Base-by-base conservation (phyloP, 2,113 vertebrate genomes). In the Festucalex cinctus region DNA sequence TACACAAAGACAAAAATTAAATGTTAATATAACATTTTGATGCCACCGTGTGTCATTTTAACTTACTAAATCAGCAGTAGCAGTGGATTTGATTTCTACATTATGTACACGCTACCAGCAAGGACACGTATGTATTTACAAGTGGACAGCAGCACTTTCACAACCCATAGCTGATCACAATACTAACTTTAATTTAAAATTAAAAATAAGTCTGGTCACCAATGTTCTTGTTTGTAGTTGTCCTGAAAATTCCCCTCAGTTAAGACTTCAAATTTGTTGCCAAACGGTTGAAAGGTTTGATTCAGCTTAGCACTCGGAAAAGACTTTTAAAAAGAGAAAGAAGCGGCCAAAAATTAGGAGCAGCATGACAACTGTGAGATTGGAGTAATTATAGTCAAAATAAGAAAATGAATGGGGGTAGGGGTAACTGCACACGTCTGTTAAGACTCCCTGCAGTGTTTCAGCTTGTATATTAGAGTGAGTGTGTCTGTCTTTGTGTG, bases 1-100 rank as follows among this genome's bases (percentile, higher is more conserved):
- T 69, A 86, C 46, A 70, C 22, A 77, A 66, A 63, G 85, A 75
- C 22, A 75, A 48, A 86, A 82, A 78, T 56, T 3, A 81, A 86
- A 91, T 90, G 85, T 89, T 88, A 90, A 91, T 90, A 88, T 87
- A 88, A 88, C 85, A 88, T 90, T 88, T 80, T 69, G 49, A 84
- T 81, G 75, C 73, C 70, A 71, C 65, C 77, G 74, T 78, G 63
- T 65, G 14, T 57, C 60, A 74, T 69, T 82, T 80, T 13, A 79
- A 74, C 48, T 73, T 72, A 73, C 79, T 81, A 80, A 78, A 73
- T 82, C 84, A 80, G 80, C 71, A 84, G 68, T 73, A 81, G 73
- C 75, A 69, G 73, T 60, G 73, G 77, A 76, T 84, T 83, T 71
- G 58, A 81, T 83, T 74, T 83, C 76, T 89, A 87, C 84, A 83